These are phyloP conservation scores for Hystrix cristata DNA, from an alignment of 2,113 vertebrate species.

Conservation along the genomic window DNA sequence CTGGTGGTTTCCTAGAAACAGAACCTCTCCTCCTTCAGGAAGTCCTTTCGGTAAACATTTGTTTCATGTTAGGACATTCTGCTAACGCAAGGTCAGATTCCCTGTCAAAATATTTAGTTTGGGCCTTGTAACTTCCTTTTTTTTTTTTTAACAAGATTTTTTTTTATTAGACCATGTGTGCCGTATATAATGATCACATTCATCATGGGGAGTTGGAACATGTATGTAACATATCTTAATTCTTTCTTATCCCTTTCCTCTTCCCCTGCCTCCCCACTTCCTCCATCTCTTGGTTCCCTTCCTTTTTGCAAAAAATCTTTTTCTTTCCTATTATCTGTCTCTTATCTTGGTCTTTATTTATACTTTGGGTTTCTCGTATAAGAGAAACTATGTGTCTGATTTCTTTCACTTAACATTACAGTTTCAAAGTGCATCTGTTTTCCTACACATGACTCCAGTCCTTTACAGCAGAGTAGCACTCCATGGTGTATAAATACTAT, in stretches of 20 bases:
- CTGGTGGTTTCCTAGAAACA: background rate
- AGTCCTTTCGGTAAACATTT: conserved; percentile 62
- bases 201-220: fast-evolving
- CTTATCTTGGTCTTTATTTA: background rate
- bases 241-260: background rate
- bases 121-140: background rate
- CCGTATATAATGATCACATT: background rate
- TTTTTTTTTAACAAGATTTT: too few species aligned
- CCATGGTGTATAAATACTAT: background rate
- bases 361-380: background rate
- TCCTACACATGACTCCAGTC: background rate
- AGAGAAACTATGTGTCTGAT: background rate
- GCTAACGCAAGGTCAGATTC: conserved; percentile 61
- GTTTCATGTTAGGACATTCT: conserved; percentile 25
- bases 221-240: background rate
- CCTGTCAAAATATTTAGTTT: conserved; percentile 65
- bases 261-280: background rate
- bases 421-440: background rate
- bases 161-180: background rate
- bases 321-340: background rate
- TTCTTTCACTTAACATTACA: background rate
- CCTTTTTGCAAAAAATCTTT: background rate
- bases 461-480: background rate
- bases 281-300: background rate
- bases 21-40: conserved; percentile 37